Conservation (phyloP, 1,140 invertebrate genomes). For the Drosophila arawakana region DNA sequence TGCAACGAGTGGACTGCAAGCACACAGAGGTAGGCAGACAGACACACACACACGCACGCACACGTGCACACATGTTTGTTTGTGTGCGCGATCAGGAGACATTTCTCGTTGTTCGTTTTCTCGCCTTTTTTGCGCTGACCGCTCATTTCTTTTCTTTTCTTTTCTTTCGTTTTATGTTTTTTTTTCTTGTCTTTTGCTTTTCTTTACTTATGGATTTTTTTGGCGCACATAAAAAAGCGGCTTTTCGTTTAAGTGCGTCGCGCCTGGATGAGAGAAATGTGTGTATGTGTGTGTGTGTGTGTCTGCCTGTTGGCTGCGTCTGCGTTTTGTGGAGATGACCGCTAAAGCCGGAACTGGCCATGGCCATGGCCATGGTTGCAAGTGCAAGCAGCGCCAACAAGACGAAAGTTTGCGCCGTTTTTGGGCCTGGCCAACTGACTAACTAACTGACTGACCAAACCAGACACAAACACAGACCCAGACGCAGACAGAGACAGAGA, state of each 20-base stretch:
- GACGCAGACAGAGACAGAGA: conserved; percentile 5
- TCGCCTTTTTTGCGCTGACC: conserved; percentile 50
- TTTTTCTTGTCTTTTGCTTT: conserved; percentile 22
- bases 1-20: conserved; percentile 2
- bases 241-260: conserved; percentile 68
- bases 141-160: conserved; percentile 39
- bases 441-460: conserved; percentile 32
- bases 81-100: conserved; percentile 46
- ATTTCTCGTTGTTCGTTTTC: conserved; percentile 64
- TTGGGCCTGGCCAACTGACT: conserved; percentile 72
- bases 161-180: conserved; percentile 30
- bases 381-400: conserved; percentile 14
- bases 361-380: conserved; percentile 52
- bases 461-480: not conserved
- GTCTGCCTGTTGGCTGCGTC: conserved; percentile 17
- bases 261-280: conserved; percentile 46
- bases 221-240: conserved; percentile 67
- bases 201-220: conserved; percentile 41
- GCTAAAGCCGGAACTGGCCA: conserved; percentile 76
- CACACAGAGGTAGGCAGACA: not conserved
- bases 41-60: not conserved
- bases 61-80: not conserved
- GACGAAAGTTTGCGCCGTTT: conserved; percentile 79
- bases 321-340: conserved; percentile 33
- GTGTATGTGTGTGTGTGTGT: not conserved